A percentile compares a stretch with the other conserved stretches of the same genome.
phyloP scores from a whole-genome alignment of 2,113 vertebrate species.

The Atractosteus spatula region DNA sequence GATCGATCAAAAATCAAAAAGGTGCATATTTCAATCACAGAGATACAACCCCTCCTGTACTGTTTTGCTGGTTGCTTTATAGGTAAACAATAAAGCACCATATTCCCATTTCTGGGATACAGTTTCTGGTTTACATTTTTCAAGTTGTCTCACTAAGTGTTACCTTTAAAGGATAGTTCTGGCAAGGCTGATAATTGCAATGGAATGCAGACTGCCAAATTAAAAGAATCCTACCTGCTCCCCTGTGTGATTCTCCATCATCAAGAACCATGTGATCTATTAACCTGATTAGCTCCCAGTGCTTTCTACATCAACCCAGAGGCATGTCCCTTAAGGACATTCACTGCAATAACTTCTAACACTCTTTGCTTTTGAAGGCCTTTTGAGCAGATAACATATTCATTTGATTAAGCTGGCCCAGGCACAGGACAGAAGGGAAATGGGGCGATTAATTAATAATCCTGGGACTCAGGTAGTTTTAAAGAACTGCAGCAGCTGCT shows the following conservation, averaged over 20 bases:
- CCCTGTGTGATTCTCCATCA: too few relatives aligned
- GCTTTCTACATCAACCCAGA: neutral
- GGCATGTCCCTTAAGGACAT: neutral
- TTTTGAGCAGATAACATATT: constrained; percentile 10
- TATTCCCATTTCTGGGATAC: too few relatives aligned
- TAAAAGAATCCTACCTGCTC: neutral
- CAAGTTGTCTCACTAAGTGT: too few relatives aligned
- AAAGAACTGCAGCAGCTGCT: constrained; percentile 8
- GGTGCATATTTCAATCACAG: too few relatives aligned
- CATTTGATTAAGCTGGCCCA: constrained; percentile 10
- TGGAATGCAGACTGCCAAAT: neutral
- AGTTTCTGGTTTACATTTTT: too few relatives aligned
- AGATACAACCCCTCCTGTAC: too few relatives aligned
- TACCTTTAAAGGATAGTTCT: too few relatives aligned
- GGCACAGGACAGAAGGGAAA: constrained; percentile 25
- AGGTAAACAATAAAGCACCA: too few relatives aligned
- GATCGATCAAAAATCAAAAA: too few relatives aligned
- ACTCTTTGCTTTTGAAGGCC: neutral
- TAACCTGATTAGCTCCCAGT: neutral
- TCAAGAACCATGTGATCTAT: neutral
- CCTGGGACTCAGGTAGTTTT: constrained; percentile 17
- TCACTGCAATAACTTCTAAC: neutral
- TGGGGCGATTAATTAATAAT: constrained; percentile 24
- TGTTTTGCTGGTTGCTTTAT: too few relatives aligned
- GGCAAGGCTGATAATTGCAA: too few relatives aligned